Evolutionary conservation across 2,888 invertebrate species (phyloP).

Genomic region (Girardia tigrina): DNA sequence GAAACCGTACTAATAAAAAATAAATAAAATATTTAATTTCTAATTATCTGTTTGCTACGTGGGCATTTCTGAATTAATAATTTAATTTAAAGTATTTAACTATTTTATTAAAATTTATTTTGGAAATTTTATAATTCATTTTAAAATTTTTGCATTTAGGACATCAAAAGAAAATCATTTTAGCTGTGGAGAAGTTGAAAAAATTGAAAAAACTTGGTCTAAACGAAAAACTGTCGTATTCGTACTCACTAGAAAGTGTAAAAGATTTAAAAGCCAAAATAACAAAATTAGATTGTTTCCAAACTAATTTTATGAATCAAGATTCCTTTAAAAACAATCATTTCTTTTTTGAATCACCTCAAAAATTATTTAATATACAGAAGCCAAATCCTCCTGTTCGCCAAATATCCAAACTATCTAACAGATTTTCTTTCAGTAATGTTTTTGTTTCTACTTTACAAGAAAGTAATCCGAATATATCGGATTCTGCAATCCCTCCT

Average conservation of each 20-base stretch:
- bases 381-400: conserved; percentile 17
- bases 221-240: conserved; percentile 7
- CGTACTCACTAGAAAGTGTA: not conserved
- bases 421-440: conserved; percentile 24
- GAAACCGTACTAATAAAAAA: too few relatives aligned
- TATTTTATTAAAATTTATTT: too few relatives aligned
- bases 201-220: conserved; percentile 16
- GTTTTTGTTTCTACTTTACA: not conserved
- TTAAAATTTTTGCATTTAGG: too few relatives aligned
- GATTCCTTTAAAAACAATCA: not conserved
- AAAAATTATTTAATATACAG: not conserved
- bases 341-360: not conserved
- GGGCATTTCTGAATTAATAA: too few relatives aligned
- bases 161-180: conserved; percentile 89
- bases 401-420: conserved; percentile 26
- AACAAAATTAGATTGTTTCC: not conserved
- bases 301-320: not conserved
- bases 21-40: too few relatives aligned
- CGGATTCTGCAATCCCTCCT: conserved; percentile 46
- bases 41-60: too few relatives aligned
- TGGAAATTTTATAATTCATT: too few relatives aligned
- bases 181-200: conserved; percentile 65
- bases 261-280: conserved; percentile 12
- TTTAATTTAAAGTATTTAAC: too few relatives aligned
- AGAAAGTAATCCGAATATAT: conserved; percentile 36